Percentiles rank a stretch among this genome's conserved stretches.
Evolutionary conservation across 1,140 invertebrate species (phyloP).

Genomic region (Apis florea): DNA sequence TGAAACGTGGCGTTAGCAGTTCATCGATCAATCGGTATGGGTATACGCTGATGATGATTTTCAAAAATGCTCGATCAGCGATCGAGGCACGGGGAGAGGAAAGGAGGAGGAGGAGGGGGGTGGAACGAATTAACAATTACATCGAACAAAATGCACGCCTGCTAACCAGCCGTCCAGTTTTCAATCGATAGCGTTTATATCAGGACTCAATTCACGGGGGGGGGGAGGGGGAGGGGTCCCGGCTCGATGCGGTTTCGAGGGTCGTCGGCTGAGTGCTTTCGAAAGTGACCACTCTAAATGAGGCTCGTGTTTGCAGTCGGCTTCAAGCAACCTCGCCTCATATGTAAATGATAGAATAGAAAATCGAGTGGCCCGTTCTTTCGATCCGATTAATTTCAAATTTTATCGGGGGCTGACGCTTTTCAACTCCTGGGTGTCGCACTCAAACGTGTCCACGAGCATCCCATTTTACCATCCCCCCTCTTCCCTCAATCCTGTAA

Average conservation of each 20-base stretch:
- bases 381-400: constrained; percentile 49
- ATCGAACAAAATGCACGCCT: constrained; percentile 2
- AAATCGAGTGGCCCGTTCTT: constrained; percentile 61
- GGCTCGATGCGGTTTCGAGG: constrained; percentile 57
- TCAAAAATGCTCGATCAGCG: constrained; percentile 12
- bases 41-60: constrained; percentile 3
- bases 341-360: constrained; percentile 70
- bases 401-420: constrained; percentile 51
- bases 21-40: constrained; percentile 11
- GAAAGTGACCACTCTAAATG: constrained; percentile 68
- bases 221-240: no score
- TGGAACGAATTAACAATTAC: constrained; percentile 34
- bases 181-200: constrained; percentile 61
- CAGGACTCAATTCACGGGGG: constrained; percentile 39
- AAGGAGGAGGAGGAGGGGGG: neutral
- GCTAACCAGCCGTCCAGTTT: constrained; percentile 26
- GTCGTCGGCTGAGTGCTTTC: constrained; percentile 63
- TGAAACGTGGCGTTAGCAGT: constrained; percentile 14
- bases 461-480: neutral
- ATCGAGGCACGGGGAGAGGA: neutral
- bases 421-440: constrained; percentile 20
- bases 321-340: constrained; percentile 64
- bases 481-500: neutral
- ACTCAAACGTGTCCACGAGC: neutral
- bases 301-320: constrained; percentile 66